Evolutionary conservation across 2,113 vertebrate genomes (phyloP), one percentile per base, ranked within the genome.

Genomic region (Balaeniceps rex): DNA sequence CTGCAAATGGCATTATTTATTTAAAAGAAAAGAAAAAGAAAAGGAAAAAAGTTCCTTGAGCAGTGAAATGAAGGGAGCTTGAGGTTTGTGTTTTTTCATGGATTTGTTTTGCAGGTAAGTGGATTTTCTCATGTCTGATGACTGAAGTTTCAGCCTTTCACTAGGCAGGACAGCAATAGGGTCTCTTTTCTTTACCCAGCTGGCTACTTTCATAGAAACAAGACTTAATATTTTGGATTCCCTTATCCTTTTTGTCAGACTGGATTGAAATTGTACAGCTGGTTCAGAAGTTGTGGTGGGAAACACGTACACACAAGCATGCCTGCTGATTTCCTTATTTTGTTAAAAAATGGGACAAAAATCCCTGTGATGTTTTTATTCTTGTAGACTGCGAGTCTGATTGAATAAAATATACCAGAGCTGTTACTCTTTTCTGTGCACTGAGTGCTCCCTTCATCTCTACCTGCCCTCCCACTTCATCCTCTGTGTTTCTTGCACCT

Each of bases 281-380:
- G 38, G 24, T 57, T 66, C 38, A 75, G 51, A 84, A 24, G 69
- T 52, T 88, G 64, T 84, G 61, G 64, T 92, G 65, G 69, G 77
- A 92, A 91, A 75, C 58, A 86, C 9, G 14, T 65, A 77, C 44
- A 38, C 29, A 84, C n/a, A 90, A 81, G 31, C 79, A 42, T 60
- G 80, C 60, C 76, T 87, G 51, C 42, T 55, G 33, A 68, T 71
- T 89, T 79, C 80, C 72, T 92, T 88, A 51, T 55, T 94, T 93
- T 87, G 13, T 84, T 78, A 38, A 51, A 86, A 88, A 89, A 66
- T 2, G 7, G 47, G 19, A 17, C 6, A 57, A 61, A 57, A 63
- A 55, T 75, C 42, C 38, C 47, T 94, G 84, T 92, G 86, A 63
- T 94, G 51, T 83, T 92, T 81, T 95, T 95, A 70, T 86, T 90